A percentile compares a stretch with the other conserved stretches of the same genome.
Evolutionary conservation across 2,888 invertebrate genomes (phyloP).

Genomic region (Pristionchus maxplancki): DNA sequence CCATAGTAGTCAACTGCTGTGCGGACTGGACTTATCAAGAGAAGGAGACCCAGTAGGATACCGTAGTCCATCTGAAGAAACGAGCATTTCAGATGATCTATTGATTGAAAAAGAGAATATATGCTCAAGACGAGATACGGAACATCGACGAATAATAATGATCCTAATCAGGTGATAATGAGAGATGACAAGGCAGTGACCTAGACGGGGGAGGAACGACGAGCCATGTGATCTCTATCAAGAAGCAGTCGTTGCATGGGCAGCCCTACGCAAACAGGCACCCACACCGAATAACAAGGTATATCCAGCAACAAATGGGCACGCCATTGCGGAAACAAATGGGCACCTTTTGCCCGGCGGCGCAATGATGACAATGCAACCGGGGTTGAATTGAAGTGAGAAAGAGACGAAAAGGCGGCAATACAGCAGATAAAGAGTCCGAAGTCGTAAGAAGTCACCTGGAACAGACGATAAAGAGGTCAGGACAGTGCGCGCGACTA

Average conservation of each 20-base stretch:
- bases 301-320: background rate
- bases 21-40: background rate
- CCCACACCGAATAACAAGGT: background rate
- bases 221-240: background rate
- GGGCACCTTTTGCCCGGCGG: background rate
- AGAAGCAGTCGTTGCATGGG: background rate
- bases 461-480: background rate
- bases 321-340: background rate
- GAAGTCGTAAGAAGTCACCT: background rate
- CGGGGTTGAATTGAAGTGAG: background rate
- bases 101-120: too few species aligned
- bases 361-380: background rate
- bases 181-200: background rate
- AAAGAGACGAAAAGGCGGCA: background rate
- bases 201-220: background rate
- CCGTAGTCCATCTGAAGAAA: background rate
- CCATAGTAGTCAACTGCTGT: background rate
- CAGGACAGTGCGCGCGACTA: background rate
- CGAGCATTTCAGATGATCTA: too few species aligned
- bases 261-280: background rate
- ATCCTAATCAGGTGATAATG: background rate
- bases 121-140: too few species aligned
- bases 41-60: background rate
- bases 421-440: conserved; percentile 6
- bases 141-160: background rate